Evolutionary conservation across 2,888 invertebrate species (phyloP).

Genomic region (Gandaritis pyraliata): DNA sequence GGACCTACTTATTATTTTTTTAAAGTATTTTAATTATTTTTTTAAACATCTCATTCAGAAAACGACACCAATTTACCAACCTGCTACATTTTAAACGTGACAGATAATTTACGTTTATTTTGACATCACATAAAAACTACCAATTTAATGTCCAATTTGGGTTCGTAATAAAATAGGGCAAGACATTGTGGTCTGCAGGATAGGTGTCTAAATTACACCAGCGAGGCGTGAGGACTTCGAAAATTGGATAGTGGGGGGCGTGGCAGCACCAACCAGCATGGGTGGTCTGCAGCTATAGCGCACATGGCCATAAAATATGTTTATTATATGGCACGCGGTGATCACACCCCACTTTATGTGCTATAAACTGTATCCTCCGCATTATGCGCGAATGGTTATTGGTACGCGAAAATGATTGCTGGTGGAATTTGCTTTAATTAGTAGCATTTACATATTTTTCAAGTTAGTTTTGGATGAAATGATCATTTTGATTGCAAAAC

Average conservation of each 20-base stretch:
- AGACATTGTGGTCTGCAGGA: constrained; percentile 39
- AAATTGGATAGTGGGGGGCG: constrained; percentile 74
- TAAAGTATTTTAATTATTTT: no score
- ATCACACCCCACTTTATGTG: constrained; percentile 71
- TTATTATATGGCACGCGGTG: constrained; percentile 61
- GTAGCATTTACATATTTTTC: constrained; percentile 12
- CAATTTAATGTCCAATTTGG: constrained; percentile 32
- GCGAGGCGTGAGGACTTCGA: constrained; percentile 51
- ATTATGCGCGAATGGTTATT: constrained; percentile 38
- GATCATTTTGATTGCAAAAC: background rate
- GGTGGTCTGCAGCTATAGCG: constrained; percentile 67
- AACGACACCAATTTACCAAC: constrained; percentile 26
- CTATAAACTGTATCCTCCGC: constrained; percentile 48
- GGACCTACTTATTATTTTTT: no score
- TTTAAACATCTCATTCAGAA: no score
- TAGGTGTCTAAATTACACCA: constrained; percentile 63
- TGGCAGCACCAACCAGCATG: constrained; percentile 67
- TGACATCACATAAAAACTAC: constrained; percentile 40
- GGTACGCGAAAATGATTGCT: constrained; percentile 30
- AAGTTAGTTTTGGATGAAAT: constrained; percentile 2
- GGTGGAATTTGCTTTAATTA: constrained; percentile 29
- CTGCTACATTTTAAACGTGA: constrained; percentile 53
- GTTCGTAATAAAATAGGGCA: constrained; percentile 36
- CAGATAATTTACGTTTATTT: constrained; percentile 50
- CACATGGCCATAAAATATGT: constrained; percentile 67